A percentile compares a stretch with the other conserved stretches of the same genome.
These are phyloP conservation scores for Linurgus olivaceus DNA, from an alignment of 2,797 vertebrate species.

Conservation along the genomic window DNA sequence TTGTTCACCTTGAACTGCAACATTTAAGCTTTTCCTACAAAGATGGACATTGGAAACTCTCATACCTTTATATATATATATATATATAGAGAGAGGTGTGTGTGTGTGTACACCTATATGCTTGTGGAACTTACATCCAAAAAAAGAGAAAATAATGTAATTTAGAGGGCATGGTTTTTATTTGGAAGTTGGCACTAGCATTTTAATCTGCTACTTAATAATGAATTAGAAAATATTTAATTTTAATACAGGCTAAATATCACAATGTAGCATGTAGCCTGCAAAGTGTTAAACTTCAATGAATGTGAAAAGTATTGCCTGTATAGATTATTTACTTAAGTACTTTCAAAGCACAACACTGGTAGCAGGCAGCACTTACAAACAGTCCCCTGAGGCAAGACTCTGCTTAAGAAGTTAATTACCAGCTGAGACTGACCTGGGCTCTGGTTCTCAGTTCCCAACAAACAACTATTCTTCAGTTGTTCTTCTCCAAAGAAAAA, in stretches of 20 bases:
- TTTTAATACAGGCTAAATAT: neutral
- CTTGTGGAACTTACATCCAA: neutral
- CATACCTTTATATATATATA: neutral
- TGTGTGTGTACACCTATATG: rapidly evolving
- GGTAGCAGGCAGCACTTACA: neutral
- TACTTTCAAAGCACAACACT: neutral
- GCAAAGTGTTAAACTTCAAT: neutral
- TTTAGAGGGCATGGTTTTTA: neutral
- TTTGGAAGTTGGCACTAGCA: neutral
- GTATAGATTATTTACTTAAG: neutral
- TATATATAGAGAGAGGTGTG: no score
- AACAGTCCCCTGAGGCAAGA: neutral
- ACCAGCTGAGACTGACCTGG: neutral
- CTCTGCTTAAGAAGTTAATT: neutral
- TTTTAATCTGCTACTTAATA: neutral
- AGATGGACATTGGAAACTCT: neutral
- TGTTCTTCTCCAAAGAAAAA: neutral
- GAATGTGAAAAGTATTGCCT: neutral
- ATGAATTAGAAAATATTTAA: neutral
- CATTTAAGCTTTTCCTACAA: neutral
- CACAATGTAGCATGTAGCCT: neutral
- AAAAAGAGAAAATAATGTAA: neutral
- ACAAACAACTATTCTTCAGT: neutral
- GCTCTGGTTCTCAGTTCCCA: neutral
- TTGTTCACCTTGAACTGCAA: neutral